Conservation (phyloP, 2,797 vertebrate species). For the Pangasius djambal region DNA sequence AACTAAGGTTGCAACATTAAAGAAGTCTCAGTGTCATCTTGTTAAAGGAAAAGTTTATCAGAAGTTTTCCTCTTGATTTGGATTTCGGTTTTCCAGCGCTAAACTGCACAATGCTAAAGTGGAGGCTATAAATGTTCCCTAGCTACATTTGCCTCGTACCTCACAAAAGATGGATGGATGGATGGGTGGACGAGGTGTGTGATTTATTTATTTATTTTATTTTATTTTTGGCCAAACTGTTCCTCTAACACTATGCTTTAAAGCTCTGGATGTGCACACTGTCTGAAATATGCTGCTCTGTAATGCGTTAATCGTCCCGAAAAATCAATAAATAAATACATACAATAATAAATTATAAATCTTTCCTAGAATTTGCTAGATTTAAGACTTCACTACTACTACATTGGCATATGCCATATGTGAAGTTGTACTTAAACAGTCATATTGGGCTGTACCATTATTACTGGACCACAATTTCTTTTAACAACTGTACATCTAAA, state of each 20-base stretch:
- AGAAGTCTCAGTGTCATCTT: background rate
- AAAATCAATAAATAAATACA: background rate
- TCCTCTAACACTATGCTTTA: background rate
- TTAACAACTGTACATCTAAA: background rate
- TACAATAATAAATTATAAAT: no score
- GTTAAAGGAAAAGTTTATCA: background rate
- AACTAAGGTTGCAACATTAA: no score
- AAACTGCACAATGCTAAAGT: no score
- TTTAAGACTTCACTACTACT: background rate
- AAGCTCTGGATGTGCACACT: background rate
- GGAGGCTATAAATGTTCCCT: no score
- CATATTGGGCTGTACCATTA: background rate
- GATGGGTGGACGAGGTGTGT: background rate
- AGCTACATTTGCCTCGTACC: no score
- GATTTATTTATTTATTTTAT: background rate
- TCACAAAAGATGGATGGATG: background rate
- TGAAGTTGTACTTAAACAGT: background rate
- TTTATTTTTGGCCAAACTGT: background rate
- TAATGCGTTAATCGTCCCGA: background rate
- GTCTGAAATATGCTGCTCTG: no score
- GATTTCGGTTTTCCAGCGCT: no score
- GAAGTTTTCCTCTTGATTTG: background rate
- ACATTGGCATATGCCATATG: background rate
- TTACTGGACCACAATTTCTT: background rate
- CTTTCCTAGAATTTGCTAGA: background rate